A percentile compares a stretch with the other conserved stretches of the same genome.
Conservation (phyloP, 2,797 vertebrate species). For the Cyprinodon diabolis region DNA sequence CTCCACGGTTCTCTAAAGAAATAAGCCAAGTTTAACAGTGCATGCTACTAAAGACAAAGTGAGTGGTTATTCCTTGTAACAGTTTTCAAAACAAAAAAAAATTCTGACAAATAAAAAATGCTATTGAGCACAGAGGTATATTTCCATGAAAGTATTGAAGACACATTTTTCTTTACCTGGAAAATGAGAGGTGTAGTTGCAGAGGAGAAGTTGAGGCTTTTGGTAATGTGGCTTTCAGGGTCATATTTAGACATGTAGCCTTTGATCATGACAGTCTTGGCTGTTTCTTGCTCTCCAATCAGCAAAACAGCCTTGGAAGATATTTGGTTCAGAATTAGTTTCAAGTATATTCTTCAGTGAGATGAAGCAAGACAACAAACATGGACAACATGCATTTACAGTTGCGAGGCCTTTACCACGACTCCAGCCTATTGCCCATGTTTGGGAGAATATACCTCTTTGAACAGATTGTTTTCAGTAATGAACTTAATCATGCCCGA, state of each 20-base stretch:
- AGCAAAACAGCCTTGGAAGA: constrained; percentile 88
- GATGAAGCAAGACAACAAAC: background rate
- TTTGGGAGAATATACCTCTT: too few relatives aligned
- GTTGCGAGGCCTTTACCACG: background rate
- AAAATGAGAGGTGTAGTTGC: constrained; percentile 96
- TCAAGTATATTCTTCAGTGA: background rate
- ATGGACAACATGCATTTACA: background rate
- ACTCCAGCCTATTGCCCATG: too few relatives aligned
- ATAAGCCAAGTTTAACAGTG: background rate
- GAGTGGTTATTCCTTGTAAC: background rate
- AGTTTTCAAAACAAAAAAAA: background rate
- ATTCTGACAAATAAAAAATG: background rate
- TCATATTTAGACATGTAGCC: constrained; percentile 92
- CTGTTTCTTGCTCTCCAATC: constrained; percentile 97
- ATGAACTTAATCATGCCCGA: too few relatives aligned
- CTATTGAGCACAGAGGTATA: background rate
- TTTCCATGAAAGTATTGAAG: background rate
- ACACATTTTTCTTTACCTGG: constrained; percentile 82
- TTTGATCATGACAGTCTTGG: constrained; percentile 96
- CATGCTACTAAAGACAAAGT: background rate
- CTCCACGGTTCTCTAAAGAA: constrained; percentile 87
- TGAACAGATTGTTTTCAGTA: too few relatives aligned
- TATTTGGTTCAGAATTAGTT: background rate
- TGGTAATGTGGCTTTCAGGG: constrained; percentile 87
- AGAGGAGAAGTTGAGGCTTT: constrained; percentile 94